These are phyloP conservation scores for Trematocara macrostoma DNA, from an alignment of 2,113 vertebrate species.

Conservation along the genomic window DNA sequence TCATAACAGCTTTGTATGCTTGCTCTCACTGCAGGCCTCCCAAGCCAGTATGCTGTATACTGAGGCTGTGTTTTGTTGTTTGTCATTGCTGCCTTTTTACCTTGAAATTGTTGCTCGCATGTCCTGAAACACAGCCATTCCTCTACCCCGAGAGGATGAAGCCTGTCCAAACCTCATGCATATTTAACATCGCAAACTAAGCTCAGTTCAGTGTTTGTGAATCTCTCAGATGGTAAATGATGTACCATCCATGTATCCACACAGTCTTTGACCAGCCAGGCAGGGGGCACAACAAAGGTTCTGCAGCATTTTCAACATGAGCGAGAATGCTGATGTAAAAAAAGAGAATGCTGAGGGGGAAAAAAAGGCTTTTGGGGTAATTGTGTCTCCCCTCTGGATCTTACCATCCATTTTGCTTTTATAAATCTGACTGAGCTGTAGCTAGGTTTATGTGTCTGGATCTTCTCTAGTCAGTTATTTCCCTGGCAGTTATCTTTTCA, in stretches of 20 bases:
- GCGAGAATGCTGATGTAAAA: background rate
- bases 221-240: background rate
- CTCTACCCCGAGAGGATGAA: conserved; percentile 4
- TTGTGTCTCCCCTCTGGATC: background rate
- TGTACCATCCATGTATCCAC: background rate
- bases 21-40: background rate
- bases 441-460: background rate
- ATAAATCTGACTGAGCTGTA: background rate
- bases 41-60: background rate
- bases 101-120: conserved; percentile 8
- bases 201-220: background rate
- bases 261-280: background rate
- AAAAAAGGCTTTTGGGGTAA: background rate
- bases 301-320: background rate
- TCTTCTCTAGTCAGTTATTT: background rate
- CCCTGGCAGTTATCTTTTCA: conserved; percentile 8
- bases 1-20: background rate
- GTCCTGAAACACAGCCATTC: conserved; percentile 3
- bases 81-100: background rate
- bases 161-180: conserved; percentile 31
- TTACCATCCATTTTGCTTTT: background rate
- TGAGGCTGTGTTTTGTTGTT: background rate
- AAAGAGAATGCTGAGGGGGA: background rate
- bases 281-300: background rate
- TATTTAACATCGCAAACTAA: conserved; percentile 42